Percentiles rank a stretch among this genome's conserved stretches.
Evolutionary conservation across 2,113 vertebrate species (phyloP).

Genomic region (Cygnus buccinator): DNA sequence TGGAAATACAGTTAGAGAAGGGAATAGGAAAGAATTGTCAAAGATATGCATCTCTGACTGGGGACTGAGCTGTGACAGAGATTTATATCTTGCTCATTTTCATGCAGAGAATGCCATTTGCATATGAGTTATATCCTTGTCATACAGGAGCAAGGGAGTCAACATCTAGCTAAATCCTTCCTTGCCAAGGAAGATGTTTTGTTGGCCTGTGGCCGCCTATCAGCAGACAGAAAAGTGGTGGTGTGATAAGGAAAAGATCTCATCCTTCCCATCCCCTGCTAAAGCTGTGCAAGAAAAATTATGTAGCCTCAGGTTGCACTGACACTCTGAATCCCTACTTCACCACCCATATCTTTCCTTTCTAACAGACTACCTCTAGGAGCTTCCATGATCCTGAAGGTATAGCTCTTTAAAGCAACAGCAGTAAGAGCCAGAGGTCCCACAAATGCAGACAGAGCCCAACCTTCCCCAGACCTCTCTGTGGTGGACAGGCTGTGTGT

Average conservation of each 20-base stretch:
- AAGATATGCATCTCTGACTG: background rate
- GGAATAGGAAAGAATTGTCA: background rate
- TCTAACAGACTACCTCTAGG: background rate
- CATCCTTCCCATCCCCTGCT: background rate
- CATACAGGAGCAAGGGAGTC: background rate
- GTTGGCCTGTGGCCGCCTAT: background rate
- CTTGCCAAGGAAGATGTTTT: background rate
- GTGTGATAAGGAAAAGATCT: background rate
- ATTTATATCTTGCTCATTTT: background rate
- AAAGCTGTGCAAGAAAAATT: background rate
- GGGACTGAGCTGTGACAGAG: background rate
- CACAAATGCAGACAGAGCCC: background rate
- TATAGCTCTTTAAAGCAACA: background rate
- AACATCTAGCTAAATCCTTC: background rate
- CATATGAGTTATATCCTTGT: conserved; percentile 1
- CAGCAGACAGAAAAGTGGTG: background rate
- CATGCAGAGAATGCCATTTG: background rate
- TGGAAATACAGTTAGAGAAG: background rate
- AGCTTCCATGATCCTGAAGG: background rate
- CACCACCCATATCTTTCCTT: background rate
- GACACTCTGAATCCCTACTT: background rate
- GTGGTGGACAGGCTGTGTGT: background rate
- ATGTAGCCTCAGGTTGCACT: background rate
- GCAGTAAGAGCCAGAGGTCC: background rate
- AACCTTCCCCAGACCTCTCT: background rate